Evolutionary conservation across 2,113 vertebrate genomes (phyloP).

Genomic region (Pollimyrus isidori): DNA sequence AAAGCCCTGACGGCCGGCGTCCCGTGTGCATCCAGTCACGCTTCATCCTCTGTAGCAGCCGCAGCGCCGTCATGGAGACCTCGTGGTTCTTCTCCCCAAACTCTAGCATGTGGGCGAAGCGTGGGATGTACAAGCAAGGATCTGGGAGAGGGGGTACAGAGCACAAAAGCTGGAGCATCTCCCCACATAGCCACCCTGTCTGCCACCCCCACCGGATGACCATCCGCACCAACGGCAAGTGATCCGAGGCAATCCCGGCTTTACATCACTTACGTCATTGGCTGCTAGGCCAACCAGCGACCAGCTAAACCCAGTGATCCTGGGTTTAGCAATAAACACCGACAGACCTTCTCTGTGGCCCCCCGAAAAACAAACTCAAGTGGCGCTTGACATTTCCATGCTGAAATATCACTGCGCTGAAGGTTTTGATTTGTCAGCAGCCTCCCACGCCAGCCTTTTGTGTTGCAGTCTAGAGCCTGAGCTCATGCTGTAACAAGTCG

Average conservation of each 20-base stretch:
- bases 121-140: conserved; percentile 90
- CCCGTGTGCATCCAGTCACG: conserved; percentile 98
- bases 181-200: neutral
- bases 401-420: neutral
- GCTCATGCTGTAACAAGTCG: neutral
- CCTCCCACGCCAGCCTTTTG: conserved; percentile 11
- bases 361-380: neutral
- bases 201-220: neutral
- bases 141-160: conserved; percentile 56
- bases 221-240: neutral
- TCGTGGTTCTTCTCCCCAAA: conserved; percentile 95
- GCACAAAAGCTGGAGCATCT: neutral
- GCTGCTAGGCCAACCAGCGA: neutral
- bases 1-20: conserved; percentile 87
- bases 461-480: neutral
- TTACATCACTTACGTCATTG: neutral
- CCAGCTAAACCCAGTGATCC: neutral
- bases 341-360: neutral
- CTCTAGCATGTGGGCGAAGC: conserved; percentile 93
- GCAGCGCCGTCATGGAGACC: conserved; percentile 91
- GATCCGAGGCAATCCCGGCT: neutral
- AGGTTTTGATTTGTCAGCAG: neutral
- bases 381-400: neutral
- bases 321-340: neutral
- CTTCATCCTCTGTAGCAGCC: conserved; percentile 94